Percentiles rank a stretch among this genome's conserved stretches.
Evolutionary conservation across 2,113 vertebrate genomes (phyloP).

Genomic region (Chloebia gouldiae): DNA sequence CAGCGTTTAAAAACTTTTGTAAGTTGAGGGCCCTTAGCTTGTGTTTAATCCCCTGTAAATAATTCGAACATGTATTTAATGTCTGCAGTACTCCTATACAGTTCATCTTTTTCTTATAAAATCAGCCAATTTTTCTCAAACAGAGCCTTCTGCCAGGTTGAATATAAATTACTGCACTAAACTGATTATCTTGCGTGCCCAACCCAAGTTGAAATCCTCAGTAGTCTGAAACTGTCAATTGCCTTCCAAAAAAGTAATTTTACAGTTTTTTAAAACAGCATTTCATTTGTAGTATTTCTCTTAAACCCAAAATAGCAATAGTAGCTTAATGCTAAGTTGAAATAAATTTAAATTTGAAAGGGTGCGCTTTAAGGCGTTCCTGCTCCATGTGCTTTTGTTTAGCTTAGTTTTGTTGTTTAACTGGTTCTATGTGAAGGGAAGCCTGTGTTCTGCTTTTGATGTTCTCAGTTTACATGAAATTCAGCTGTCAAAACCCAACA

Average conservation of each 20-base stretch:
- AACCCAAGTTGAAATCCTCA: not conserved
- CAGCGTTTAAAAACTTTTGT: not conserved
- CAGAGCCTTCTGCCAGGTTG: not conserved
- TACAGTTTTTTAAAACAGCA: not conserved
- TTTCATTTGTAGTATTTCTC: not conserved
- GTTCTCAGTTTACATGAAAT: not conserved
- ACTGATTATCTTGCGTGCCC: not conserved
- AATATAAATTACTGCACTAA: not conserved
- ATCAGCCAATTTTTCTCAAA: not conserved
- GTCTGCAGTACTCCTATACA: not conserved
- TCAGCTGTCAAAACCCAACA: not conserved
- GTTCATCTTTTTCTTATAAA: not conserved
- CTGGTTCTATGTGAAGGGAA: rapidly evolving
- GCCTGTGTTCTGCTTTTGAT: too few relatives aligned
- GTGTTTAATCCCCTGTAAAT: not conserved
- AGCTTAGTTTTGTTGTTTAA: not conserved
- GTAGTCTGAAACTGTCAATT: not conserved
- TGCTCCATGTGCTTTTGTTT: rapidly evolving
- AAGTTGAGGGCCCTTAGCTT: not conserved
- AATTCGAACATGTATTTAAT: not conserved
- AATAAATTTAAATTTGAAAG: not conserved
- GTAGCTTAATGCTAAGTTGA: not conserved
- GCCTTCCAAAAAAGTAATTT: not conserved
- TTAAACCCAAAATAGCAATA: not conserved
- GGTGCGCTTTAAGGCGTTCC: not conserved